Conservation (phyloP, 2,113 vertebrate species). For the Oriolus oriolus region DNA sequence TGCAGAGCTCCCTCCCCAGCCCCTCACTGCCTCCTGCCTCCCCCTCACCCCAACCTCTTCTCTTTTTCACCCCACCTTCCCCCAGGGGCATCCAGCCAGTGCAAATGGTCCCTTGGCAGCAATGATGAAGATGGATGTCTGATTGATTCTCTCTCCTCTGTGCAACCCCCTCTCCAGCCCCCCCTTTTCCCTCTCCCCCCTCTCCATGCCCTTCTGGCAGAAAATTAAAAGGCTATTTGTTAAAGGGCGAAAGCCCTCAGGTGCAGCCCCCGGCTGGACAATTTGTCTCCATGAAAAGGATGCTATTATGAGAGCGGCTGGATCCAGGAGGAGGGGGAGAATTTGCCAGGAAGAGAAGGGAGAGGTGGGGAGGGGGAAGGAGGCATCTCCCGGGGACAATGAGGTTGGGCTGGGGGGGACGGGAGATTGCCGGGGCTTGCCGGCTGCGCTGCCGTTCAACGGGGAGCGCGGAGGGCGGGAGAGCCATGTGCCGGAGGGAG, state of each 20-base stretch:
- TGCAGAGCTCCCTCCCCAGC: background rate
- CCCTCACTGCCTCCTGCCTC: background rate
- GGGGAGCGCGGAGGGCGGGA: background rate
- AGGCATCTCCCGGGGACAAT: constrained; percentile 56
- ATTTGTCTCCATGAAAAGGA: constrained; percentile 86
- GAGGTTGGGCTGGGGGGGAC: background rate
- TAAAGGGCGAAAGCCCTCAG: constrained; percentile 84
- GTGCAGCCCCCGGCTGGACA: constrained; percentile 82
- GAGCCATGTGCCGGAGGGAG: constrained; percentile 53
- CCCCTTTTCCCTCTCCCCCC: background rate
- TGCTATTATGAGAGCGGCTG: constrained; percentile 79
- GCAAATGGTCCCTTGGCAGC: constrained; percentile 77
- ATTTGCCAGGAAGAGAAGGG: constrained; percentile 35
- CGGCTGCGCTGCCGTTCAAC: background rate
- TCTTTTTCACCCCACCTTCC: constrained; percentile 72
- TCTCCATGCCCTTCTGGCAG: constrained; percentile 78
- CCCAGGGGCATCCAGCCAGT: constrained; percentile 77
- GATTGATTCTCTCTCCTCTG: constrained; percentile 80
- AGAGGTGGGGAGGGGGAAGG: constrained; percentile 35
- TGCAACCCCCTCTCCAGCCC: constrained; percentile 12
- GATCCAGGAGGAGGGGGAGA: constrained; percentile 74
- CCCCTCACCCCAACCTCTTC: constrained; percentile 50
- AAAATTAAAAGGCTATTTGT: constrained; percentile 89
- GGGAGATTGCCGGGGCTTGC: constrained; percentile 13
- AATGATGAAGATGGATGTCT: constrained; percentile 85